Evolutionary conservation across 2,888 invertebrate species (phyloP).

Genomic region (Cordilura impudica): DNA sequence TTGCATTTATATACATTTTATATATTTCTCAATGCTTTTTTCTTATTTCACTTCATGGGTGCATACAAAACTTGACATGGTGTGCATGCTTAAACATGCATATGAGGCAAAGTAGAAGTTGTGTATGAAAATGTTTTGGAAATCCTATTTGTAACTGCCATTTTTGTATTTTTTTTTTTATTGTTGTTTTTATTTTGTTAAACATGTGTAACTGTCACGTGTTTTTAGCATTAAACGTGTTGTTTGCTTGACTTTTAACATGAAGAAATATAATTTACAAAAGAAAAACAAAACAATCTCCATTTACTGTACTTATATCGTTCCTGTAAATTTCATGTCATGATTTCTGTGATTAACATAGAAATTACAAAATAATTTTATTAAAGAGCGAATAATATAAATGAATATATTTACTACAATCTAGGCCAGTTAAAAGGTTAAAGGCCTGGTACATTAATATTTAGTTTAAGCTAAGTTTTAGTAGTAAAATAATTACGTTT

Average conservation of each 20-base stretch:
- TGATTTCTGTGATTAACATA: neutral
- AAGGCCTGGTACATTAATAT: no score
- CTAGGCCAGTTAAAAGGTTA: no score
- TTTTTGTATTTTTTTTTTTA: constrained; percentile 18
- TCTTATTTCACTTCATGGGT: constrained; percentile 34
- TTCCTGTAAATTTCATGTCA: neutral
- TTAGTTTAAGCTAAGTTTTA: no score
- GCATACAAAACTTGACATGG: constrained; percentile 57
- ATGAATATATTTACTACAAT: no score
- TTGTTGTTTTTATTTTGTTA: constrained; percentile 5
- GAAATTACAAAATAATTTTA: no score
- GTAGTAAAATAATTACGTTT: no score
- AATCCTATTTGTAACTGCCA: constrained; percentile 43
- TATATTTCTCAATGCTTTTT: constrained; percentile 1
- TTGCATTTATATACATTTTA: constrained; percentile 27
- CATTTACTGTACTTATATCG: constrained; percentile 15
- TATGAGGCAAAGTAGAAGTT: constrained; percentile 36
- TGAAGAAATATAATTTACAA: constrained; percentile 17
- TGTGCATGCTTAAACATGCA: constrained; percentile 57
- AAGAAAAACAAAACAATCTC: constrained; percentile 9
- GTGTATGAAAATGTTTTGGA: constrained; percentile 37
- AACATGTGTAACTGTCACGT: constrained; percentile 64
- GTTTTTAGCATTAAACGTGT: constrained; percentile 60
- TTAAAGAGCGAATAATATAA: no score
- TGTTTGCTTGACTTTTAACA: constrained; percentile 54